A percentile compares a stretch with the other conserved stretches of the same genome.
These are phyloP conservation scores for Ceratina japonica DNA, from an alignment of 1,140 invertebrate species.

Conservation along the genomic window DNA sequence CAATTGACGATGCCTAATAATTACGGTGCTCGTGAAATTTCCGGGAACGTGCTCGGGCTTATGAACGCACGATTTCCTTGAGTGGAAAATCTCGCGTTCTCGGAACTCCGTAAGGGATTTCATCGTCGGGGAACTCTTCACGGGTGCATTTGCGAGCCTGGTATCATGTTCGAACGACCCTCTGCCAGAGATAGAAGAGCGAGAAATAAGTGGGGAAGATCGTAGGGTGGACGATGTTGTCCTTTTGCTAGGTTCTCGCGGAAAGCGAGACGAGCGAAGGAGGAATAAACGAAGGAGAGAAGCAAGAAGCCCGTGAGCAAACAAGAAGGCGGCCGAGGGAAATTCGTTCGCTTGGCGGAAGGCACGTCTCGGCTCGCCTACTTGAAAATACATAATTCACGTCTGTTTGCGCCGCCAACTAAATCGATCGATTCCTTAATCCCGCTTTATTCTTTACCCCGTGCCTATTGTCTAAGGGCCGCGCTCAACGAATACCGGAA, in stretches of 20 bases:
- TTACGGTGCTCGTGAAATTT: no score
- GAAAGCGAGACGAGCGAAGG: background rate
- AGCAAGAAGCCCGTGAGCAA: slow-evolving; percentile 1
- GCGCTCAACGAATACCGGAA: background rate
- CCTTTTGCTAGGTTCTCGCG: background rate
- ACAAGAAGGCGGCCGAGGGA: slow-evolving; percentile 24
- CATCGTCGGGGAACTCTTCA: slow-evolving; percentile 25
- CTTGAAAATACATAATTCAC: slow-evolving; percentile 51
- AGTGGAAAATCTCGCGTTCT: background rate
- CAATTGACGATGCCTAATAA: no score
- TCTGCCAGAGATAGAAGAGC: background rate
- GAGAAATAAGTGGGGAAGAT: no score
- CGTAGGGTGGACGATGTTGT: slow-evolving; percentile 3
- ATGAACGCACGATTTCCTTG: no score
- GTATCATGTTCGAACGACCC: slow-evolving; percentile 19
- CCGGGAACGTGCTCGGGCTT: no score
- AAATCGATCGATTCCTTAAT: slow-evolving; percentile 48
- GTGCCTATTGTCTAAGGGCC: slow-evolving; percentile 12
- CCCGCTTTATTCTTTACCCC: slow-evolving; percentile 16
- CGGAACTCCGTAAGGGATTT: slow-evolving; percentile 38
- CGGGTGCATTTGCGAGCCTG: slow-evolving; percentile 31
- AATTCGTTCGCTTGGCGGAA: slow-evolving; percentile 37
- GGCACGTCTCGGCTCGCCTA: slow-evolving; percentile 31
- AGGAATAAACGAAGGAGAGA: background rate
- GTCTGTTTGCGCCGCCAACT: background rate